Base-by-base conservation (phyloP, 2,797 vertebrate species). In the Geotria australis region DNA sequence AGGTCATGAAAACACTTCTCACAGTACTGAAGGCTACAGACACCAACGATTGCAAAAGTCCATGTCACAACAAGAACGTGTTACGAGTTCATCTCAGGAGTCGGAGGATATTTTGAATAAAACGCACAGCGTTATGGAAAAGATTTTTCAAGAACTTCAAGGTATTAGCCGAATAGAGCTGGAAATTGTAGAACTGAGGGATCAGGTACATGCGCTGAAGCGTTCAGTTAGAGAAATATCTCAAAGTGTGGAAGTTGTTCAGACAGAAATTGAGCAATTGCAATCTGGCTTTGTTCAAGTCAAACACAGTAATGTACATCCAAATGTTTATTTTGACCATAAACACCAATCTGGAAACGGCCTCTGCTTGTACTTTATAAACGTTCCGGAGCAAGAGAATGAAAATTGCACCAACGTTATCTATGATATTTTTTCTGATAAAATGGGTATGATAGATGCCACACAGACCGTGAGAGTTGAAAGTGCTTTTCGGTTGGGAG, bases 81-180 rank as follows among this genome's bases (percentile, higher is more conserved):
- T 8, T 8, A n/a, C 15, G 24, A n/a, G 7, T 9, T 7, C 51
- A 55, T 15, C 7, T 55, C 8, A n/a, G 9, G 51, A 55, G 51
- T 55, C 24, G 51, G 51, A n/a, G 9, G 51, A 55, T n/a, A 55
- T 15, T 55, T 24, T 15, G 9, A 94, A 79, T 69, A 86, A 96
- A 66, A 99, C 91, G 8, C 88, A 93, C 8, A 85, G 96, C 70
- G 86, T 99, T 59, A 99, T 99, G 91, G 91, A 99, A 72, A 96
- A 96, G 89, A 99, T 99, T 63, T 99, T 99, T 61, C 96, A 95
- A 68, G 91, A 99, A 65, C 83, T 99, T 63, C 89, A 99, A 68
- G 91, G 91, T 57, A 96, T 99, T 67, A 95, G 89, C 68, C 91
- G 96, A 70, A 99, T 99, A 46, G 91, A 99, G 70, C 82, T 84